Conservation (phyloP, 2,113 vertebrate species). For the Suricata suricatta region DNA sequence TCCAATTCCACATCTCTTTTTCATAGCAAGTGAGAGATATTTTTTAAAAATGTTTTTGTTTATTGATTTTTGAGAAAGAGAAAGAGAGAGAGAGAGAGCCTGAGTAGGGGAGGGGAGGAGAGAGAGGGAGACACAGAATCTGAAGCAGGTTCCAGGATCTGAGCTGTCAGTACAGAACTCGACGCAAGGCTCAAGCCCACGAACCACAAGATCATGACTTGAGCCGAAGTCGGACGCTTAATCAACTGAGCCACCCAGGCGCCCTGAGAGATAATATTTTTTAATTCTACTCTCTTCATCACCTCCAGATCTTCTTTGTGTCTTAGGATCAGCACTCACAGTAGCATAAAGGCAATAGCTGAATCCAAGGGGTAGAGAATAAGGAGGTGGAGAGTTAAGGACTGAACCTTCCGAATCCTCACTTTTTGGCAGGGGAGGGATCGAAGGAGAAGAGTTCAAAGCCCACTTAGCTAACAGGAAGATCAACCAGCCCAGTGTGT, state of each 20-base stretch:
- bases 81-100: too few species aligned
- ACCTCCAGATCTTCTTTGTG: background rate
- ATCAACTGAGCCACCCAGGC: too few species aligned
- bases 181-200: fast-evolving
- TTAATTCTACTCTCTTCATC: background rate
- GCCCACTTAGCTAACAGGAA: background rate
- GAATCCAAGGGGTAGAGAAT: background rate
- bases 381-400: background rate
- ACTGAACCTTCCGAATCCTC: background rate
- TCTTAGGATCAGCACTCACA: background rate
- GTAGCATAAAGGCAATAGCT: background rate
- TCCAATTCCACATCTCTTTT: background rate
- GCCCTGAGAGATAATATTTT: background rate
- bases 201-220: too few species aligned
- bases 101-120: too few species aligned
- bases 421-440: background rate
- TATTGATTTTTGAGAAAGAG: too few species aligned
- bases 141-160: too few species aligned
- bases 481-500: background rate
- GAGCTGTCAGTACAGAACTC: too few species aligned
- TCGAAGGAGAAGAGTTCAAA: background rate
- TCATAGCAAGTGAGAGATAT: background rate
- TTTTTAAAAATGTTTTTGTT: background rate
- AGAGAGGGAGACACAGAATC: too few species aligned
- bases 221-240: too few species aligned